Evolutionary conservation across 2,888 invertebrate species (phyloP).

Genomic region (Pteria penguin): DNA sequence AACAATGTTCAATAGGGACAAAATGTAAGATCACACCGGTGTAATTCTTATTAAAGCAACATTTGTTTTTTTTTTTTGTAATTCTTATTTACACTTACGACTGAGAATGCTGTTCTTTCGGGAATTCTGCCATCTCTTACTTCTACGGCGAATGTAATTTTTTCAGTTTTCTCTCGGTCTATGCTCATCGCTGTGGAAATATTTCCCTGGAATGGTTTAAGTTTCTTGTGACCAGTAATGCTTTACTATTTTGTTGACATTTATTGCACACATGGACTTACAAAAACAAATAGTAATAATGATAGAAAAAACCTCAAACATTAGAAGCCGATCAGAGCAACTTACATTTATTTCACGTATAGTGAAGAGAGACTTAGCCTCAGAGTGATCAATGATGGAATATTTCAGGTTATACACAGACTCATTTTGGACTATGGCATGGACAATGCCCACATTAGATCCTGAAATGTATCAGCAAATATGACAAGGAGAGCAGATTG

Average conservation of each 20-base stretch:
- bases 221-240: not conserved
- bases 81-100: slow-evolving; percentile 51
- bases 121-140: slow-evolving; percentile 60
- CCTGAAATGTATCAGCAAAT: no score
- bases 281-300: not conserved
- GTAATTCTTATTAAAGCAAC: no score
- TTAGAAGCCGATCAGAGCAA: not conserved
- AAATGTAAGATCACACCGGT: no score
- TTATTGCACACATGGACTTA: no score
- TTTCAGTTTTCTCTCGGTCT: slow-evolving; percentile 65
- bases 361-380: not conserved
- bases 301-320: not conserved
- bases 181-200: slow-evolving; percentile 66
- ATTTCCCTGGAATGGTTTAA: slow-evolving; percentile 75
- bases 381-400: slow-evolving; percentile 21
- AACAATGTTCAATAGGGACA: no score
- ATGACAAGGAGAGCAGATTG: no score
- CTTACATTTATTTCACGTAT: slow-evolving; percentile 12
- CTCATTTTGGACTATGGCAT: slow-evolving; percentile 43
- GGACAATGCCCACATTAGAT: slow-evolving; percentile 33
- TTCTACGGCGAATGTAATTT: slow-evolving; percentile 60
- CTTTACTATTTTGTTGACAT: not conserved
- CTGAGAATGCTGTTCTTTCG: slow-evolving; percentile 63
- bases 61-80: no score
- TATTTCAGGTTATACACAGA: slow-evolving; percentile 45